Evolutionary conservation across 2,888 invertebrate species (phyloP), one percentile per base, ranked within the genome.

Genomic region (Diplazon laetatorius): DNA sequence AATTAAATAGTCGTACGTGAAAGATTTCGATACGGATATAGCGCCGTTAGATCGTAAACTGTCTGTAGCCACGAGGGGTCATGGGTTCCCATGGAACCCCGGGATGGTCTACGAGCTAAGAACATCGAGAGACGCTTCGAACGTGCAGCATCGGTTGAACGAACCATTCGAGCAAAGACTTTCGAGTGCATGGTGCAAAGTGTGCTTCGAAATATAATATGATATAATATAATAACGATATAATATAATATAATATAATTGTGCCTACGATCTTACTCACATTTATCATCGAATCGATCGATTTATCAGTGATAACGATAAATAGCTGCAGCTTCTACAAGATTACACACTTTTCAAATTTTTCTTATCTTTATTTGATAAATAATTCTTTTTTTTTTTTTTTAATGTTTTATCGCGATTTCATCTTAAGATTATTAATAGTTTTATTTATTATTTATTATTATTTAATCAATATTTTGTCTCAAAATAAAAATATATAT

Each of bases 91-190:
- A 60, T 62, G 37, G 55, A 66, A 44, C 35, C 22, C 66, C 59
- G 57, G 72, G 77, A 62, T 77, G 68, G 68, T 68, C 72, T 42
- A 63, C 63, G 63, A 63, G 48, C 44, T 20, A 55, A 68, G 72
- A 77, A 69, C 72, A 57, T 57, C 63, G 50, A 69, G 57, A 55
- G 50, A 69, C 50, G 12, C 14, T 4, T 4, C n/a, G 18, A 12
- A 30, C 6, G 30, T 30, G 8, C 10, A 42, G 60, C 14, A 1
- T 14, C 14, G 1, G 42, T 37, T 16, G 35, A 2, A 35, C 1
- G 0, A 6, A 12, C 35, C 4, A 62, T 30, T 30, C 5, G 2
- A 6, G 50, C 1, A 10, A 3, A 14, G n/a, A n/a, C n/a, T 42
- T 42, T 57, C 16, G 37, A 46, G 44, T 39, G 37, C 16, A 46